phyloP scores from a whole-genome alignment of 92 coral and sea anemone genomes.

The Meandrina meandrites region DNA sequence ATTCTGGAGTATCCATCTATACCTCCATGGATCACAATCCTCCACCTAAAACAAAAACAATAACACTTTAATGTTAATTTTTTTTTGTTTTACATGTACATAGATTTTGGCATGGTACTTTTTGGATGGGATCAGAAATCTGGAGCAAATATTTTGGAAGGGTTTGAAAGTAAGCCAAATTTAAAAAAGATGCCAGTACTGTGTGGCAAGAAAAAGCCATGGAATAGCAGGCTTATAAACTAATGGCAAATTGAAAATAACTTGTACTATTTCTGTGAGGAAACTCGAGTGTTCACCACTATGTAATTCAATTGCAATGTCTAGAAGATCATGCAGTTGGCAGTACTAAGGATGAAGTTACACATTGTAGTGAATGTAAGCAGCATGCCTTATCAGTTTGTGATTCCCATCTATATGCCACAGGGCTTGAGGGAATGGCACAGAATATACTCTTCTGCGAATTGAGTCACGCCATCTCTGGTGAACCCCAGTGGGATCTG shows the following conservation, averaged over 20 bases:
- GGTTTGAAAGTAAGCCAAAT: not conserved
- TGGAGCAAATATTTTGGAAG: not conserved
- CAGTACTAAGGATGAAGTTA: too few relatives aligned
- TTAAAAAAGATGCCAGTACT: too few relatives aligned
- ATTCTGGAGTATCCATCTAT: not conserved
- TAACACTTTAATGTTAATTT: not conserved
- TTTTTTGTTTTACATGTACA: constrained; percentile 1
- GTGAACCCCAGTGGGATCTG: constrained; percentile 40
- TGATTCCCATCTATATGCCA: constrained; percentile 55
- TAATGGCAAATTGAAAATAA: too few relatives aligned
- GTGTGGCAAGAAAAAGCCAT: too few relatives aligned
- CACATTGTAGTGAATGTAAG: too few relatives aligned
- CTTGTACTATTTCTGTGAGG: too few relatives aligned
- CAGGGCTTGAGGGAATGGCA: constrained; percentile 28
- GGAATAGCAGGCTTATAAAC: too few relatives aligned
- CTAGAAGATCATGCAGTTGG: too few relatives aligned
- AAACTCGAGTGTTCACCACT: too few relatives aligned
- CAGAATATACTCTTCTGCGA: constrained; percentile 16
- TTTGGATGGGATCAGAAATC: not conserved
- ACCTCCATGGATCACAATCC: not conserved
- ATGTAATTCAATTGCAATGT: too few relatives aligned
- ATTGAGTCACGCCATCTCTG: constrained; percentile 34
- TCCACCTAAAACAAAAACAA: not conserved
- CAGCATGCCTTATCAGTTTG: constrained; percentile 42
- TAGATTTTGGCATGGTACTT: not conserved